phyloP scores from a whole-genome alignment of 2,113 vertebrate genomes.

The Phasianus colchicus region DNA sequence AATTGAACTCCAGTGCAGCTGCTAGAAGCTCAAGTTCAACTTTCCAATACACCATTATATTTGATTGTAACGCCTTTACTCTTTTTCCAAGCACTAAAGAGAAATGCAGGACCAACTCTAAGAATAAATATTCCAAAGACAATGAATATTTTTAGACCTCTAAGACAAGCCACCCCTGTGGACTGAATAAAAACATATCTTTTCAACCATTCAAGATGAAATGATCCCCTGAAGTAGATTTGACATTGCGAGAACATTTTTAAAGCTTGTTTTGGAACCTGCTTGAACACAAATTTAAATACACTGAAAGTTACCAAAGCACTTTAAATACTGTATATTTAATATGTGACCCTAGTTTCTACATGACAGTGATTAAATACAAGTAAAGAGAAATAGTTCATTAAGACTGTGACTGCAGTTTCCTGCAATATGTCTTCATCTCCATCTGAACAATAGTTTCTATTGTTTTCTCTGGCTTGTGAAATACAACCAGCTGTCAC shows the following conservation, averaged over 20 bases:
- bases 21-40: constrained; percentile 29
- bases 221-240: neutral
- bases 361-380: neutral
- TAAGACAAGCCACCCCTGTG: neutral
- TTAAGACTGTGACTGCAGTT: neutral
- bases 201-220: neutral
- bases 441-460: neutral
- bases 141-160: neutral
- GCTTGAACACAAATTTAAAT: neutral
- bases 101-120: neutral
- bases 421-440: constrained; percentile 8
- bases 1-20: constrained; percentile 35
- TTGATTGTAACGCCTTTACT: constrained; percentile 18
- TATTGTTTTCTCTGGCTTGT: constrained; percentile 7
- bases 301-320: neutral
- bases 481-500: constrained; percentile 9
- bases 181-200: constrained; percentile 14
- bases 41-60: constrained; percentile 40
- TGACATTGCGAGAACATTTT: neutral
- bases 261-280: constrained; percentile 18
- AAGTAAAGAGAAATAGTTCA: neutral
- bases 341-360: neutral
- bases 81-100: constrained; percentile 5
- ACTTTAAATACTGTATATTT: neutral
- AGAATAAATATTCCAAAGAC: constrained; percentile 12